Evolutionary conservation across 2,113 vertebrate species (phyloP).

Genomic region (Lepus timidus): DNA sequence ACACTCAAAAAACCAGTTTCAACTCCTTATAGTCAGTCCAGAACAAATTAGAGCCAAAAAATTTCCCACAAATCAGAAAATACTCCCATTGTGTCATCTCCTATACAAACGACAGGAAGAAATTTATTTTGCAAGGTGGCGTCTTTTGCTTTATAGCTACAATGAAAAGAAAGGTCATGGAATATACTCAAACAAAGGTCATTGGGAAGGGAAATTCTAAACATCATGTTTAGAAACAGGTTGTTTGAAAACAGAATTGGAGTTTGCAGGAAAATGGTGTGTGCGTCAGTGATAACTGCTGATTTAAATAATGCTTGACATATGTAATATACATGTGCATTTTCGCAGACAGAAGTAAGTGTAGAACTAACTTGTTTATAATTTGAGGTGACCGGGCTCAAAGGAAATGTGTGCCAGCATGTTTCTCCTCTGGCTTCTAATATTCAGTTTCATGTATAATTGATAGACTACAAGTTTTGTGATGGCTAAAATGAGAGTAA

Average conservation of each 20-base stretch:
- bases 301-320: slow-evolving; percentile 59
- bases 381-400: slow-evolving; percentile 69
- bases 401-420: slow-evolving; percentile 64
- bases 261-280: slow-evolving; percentile 52
- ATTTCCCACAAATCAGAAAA: slow-evolving; percentile 14
- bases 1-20: not conserved
- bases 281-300: not conserved
- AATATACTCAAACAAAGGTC: slow-evolving; percentile 12
- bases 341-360: slow-evolving; percentile 8
- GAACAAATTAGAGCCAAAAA: slow-evolving; percentile 7
- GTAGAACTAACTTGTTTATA: slow-evolving; percentile 67
- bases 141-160: not conserved
- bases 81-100: not conserved
- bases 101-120: not conserved
- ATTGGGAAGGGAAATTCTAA: not conserved
- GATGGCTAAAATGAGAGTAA: slow-evolving; percentile 84
- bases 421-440: slow-evolving; percentile 58
- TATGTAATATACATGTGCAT: not conserved
- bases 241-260: slow-evolving; percentile 30
- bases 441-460: slow-evolving; percentile 85
- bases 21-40: slow-evolving; percentile 5
- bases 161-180: not conserved
- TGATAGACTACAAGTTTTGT: slow-evolving; percentile 83
- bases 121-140: not conserved
- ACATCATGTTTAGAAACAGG: slow-evolving; percentile 25